Conservation (phyloP, 2,888 invertebrate genomes). For the Sinhomidia bicolor region DNA sequence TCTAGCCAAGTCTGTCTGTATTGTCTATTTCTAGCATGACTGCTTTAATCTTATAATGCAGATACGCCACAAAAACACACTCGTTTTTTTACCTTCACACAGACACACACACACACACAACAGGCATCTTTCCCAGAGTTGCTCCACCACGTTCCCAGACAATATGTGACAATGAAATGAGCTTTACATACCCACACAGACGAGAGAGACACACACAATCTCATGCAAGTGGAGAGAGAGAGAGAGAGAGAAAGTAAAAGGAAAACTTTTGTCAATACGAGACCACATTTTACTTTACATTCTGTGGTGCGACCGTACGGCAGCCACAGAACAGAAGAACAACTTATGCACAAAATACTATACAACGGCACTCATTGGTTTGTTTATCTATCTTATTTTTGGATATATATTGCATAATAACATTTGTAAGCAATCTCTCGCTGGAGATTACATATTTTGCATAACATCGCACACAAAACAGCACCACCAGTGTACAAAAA, state of each 20-base stretch:
- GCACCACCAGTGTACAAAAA: not conserved
- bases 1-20: not conserved
- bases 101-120: conserved; percentile 12
- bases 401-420: conserved; percentile 3
- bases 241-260: conserved; percentile 18
- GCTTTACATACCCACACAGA: conserved; percentile 25
- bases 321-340: conserved; percentile 18
- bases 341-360: conserved; percentile 16
- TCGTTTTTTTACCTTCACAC: not conserved
- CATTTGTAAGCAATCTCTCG: not conserved
- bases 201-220: no score
- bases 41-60: conserved; percentile 39
- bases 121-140: conserved; percentile 18
- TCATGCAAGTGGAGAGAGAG: no score
- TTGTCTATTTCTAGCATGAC: not conserved
- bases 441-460: no score
- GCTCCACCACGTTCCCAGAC: conserved; percentile 6
- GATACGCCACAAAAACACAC: conserved; percentile 6
- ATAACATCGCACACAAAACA: not conserved
- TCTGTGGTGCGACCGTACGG: conserved; percentile 6
- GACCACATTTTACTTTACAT: conserved; percentile 28
- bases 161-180: conserved; percentile 53
- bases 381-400: not conserved
- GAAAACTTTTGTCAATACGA: conserved; percentile 43
- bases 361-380: not conserved